These are phyloP conservation scores for Andrena bicolor DNA, from an alignment of 2,888 invertebrate genomes.

Conservation along the genomic window DNA sequence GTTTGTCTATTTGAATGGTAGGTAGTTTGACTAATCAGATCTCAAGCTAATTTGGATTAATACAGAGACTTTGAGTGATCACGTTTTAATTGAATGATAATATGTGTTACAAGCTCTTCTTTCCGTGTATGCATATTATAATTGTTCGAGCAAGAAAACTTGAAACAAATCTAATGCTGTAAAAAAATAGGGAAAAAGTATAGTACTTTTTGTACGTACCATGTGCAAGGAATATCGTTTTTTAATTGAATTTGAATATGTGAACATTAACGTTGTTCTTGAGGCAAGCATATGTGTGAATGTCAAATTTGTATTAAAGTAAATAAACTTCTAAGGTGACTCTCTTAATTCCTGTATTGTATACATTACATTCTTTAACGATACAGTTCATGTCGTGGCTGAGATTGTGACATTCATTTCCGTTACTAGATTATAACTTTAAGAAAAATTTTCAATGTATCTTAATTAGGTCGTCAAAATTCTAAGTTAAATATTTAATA, in stretches of 20 bases:
- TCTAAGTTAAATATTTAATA: neutral
- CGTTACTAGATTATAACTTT: constrained; percentile 20
- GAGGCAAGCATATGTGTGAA: constrained; percentile 80
- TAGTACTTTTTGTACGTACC: constrained; percentile 71
- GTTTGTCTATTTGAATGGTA: constrained; percentile 44
- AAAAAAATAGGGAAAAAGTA: constrained; percentile 45
- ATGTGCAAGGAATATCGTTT: constrained; percentile 70
- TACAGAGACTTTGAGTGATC: constrained; percentile 44
- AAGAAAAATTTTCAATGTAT: constrained; percentile 1
- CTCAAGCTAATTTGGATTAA: constrained; percentile 44
- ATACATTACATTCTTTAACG: constrained; percentile 21
- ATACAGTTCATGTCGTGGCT: constrained; percentile 20
- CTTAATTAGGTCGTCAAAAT: neutral
- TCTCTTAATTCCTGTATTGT: constrained; percentile 68
- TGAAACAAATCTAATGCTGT: constrained; percentile 52
- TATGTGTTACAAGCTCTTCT: constrained; percentile 55
- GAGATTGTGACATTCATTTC: constrained; percentile 12
- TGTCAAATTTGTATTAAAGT: constrained; percentile 84
- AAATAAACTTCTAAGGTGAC: constrained; percentile 81
- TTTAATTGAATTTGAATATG: constrained; percentile 70
- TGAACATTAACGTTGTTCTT: constrained; percentile 75
- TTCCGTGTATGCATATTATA: constrained; percentile 48
- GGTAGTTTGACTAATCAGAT: constrained; percentile 49
- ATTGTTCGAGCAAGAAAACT: constrained; percentile 57
- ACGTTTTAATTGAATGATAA: constrained; percentile 30